phyloP scores from a whole-genome alignment of 1,140 invertebrate species.

The Andrena cerasifolii region DNA sequence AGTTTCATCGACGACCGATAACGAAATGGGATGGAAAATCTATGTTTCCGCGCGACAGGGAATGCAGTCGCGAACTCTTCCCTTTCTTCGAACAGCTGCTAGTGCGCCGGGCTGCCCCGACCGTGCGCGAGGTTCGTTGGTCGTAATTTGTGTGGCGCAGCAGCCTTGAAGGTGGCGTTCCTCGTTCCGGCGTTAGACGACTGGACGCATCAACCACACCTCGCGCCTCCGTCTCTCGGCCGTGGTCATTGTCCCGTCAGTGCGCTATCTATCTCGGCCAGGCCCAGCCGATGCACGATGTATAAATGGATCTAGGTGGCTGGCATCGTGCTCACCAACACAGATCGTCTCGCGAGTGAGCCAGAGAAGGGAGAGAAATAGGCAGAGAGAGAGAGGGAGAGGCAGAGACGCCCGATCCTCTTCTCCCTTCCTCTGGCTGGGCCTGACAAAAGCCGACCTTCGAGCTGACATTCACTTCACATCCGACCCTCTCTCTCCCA shows the following conservation, averaged over 20 bases:
- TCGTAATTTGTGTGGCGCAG: neutral
- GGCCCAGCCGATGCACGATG: slow-evolving; percentile 62
- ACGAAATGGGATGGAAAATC: no score
- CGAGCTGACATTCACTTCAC: slow-evolving; percentile 81
- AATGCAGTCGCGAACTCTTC: no score
- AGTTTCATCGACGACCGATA: no score
- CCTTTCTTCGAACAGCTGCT: no score
- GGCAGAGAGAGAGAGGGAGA: neutral
- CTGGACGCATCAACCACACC: slow-evolving; percentile 36
- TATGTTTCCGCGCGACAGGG: no score
- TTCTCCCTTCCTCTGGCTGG: slow-evolving; percentile 20
- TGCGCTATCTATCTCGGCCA: slow-evolving; percentile 67
- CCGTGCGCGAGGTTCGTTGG: neutral
- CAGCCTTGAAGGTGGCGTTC: slow-evolving; percentile 16
- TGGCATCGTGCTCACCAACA: slow-evolving; percentile 23
- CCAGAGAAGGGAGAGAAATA: slow-evolving; percentile 8
- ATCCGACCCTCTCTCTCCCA: slow-evolving; percentile 45
- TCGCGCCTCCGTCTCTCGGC: slow-evolving; percentile 4
- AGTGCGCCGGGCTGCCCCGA: no score
- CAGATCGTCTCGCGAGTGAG: slow-evolving; percentile 8
- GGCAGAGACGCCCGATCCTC: neutral
- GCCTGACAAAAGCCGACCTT: slow-evolving; percentile 82
- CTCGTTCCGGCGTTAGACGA: slow-evolving; percentile 26
- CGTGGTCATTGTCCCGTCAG: slow-evolving; percentile 76
- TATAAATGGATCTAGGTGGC: slow-evolving; percentile 72